phyloP scores from a whole-genome alignment of 1,140 invertebrate species.

The Anoplolepis gracilipes region DNA sequence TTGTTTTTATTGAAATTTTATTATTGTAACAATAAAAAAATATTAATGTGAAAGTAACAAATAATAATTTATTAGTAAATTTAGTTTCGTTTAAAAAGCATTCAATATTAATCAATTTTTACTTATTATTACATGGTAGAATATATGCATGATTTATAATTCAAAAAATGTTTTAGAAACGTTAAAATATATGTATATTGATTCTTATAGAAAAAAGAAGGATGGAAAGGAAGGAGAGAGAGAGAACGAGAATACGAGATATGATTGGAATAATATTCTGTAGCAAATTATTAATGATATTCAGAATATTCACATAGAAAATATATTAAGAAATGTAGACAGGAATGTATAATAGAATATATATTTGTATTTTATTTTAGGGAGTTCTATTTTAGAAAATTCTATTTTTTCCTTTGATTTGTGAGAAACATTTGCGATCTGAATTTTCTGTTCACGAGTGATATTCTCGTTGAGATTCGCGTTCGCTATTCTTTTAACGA shows the following conservation, averaged over 20 bases:
- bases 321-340: neutral
- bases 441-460: neutral
- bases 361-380: no score
- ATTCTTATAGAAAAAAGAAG: neutral
- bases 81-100: neutral
- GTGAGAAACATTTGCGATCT: neutral
- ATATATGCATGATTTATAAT: neutral
- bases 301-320: no score
- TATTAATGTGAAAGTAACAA: neutral
- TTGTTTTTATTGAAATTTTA: neutral
- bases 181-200: no score
- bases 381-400: neutral
- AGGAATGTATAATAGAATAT: neutral
- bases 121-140: neutral
- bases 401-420: neutral
- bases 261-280: no score
- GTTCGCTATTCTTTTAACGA: conserved; percentile 37
- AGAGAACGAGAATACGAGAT: no score
- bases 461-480: conserved; percentile 14
- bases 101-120: conserved; percentile 1
- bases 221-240: no score
- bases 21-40: neutral
- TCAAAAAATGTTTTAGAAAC: neutral
- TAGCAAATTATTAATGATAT: neutral
- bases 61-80: neutral